Evolutionary conservation across 2,113 vertebrate genomes (phyloP).

Genomic region (Sinocyclocheilus maitianheensis): DNA sequence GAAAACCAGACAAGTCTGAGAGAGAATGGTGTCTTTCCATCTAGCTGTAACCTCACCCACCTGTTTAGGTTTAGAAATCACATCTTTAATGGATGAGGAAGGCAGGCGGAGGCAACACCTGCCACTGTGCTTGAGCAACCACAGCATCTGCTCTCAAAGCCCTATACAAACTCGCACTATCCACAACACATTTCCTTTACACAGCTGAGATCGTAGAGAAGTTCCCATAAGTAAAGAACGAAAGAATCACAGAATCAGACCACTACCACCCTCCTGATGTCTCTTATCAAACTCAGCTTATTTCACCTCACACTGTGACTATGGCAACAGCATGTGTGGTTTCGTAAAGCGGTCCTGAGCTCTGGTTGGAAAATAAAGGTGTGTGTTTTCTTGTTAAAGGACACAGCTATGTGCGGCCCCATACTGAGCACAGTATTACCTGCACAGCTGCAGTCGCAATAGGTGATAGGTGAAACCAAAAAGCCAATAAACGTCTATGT

Average conservation of each 20-base stretch:
- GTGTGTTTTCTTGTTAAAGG: not conserved
- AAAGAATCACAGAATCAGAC: not conserved
- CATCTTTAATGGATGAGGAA: conserved; percentile 55
- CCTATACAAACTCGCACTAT: conserved; percentile 15
- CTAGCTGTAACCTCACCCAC: conserved; percentile 33
- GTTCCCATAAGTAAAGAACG: not conserved
- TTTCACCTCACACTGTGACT: conserved; percentile 32
- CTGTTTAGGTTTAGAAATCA: conserved; percentile 56
- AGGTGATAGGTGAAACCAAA: not conserved
- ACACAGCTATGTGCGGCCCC: not conserved
- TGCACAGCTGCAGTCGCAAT: not conserved
- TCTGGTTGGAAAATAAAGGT: not conserved
- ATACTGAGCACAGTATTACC: not conserved
- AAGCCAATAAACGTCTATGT: not conserved
- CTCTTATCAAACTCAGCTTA: conserved; percentile 7
- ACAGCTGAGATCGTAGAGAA: not conserved
- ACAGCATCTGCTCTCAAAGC: conserved; percentile 44
- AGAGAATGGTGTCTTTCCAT: conserved; percentile 17
- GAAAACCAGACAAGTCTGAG: conserved; percentile 8
- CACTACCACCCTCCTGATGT: not conserved
- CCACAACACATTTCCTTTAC: conserved; percentile 36
- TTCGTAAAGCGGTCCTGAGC: conserved; percentile 6
- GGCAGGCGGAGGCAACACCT: conserved; percentile 54
- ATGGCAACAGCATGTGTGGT: conserved; percentile 15
- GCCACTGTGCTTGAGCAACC: conserved; percentile 12